phyloP scores from a whole-genome alignment of 1,140 invertebrate genomes.

The Papilio xuthus region DNA sequence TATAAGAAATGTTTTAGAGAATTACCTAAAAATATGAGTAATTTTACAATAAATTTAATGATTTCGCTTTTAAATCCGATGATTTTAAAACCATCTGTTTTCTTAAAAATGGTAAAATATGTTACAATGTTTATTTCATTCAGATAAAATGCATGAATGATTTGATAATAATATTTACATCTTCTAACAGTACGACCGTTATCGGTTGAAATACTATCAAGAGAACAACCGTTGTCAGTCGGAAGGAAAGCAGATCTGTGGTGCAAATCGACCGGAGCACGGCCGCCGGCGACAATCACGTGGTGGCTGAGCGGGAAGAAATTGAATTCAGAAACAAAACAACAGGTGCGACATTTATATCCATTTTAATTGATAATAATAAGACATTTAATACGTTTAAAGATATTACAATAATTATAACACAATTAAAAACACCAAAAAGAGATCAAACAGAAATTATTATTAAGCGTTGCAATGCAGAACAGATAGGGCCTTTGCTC shows the following conservation, averaged over 20 bases:
- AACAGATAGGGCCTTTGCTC: too few species aligned
- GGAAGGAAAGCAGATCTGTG: constrained; percentile 88
- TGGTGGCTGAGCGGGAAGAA: constrained; percentile 90
- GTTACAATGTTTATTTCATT: background rate
- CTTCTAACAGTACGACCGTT: constrained; percentile 88
- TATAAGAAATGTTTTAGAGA: too few species aligned
- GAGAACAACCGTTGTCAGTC: constrained; percentile 90
- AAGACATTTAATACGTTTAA: too few species aligned
- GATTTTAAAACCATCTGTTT: too few species aligned
- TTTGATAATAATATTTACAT: constrained; percentile 16
- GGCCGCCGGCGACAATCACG: constrained; percentile 89
- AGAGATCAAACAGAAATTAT: too few species aligned
- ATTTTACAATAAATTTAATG: too few species aligned
- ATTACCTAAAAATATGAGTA: too few species aligned
- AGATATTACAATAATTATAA: too few species aligned
- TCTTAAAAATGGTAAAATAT: background rate
- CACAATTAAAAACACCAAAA: too few species aligned
- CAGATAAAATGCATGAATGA: too few species aligned
- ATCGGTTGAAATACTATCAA: constrained; percentile 88
- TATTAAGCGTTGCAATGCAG: too few species aligned
- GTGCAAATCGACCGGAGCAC: constrained; percentile 90
- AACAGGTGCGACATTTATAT: constrained; percentile 50
- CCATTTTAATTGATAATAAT: background rate
- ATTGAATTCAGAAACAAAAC: constrained; percentile 76
- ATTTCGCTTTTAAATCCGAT: too few species aligned